Evolutionary conservation across 2,797 vertebrate species (phyloP), one percentile per base, ranked within the genome.

Genomic region (Lycodopsis pacificus): DNA sequence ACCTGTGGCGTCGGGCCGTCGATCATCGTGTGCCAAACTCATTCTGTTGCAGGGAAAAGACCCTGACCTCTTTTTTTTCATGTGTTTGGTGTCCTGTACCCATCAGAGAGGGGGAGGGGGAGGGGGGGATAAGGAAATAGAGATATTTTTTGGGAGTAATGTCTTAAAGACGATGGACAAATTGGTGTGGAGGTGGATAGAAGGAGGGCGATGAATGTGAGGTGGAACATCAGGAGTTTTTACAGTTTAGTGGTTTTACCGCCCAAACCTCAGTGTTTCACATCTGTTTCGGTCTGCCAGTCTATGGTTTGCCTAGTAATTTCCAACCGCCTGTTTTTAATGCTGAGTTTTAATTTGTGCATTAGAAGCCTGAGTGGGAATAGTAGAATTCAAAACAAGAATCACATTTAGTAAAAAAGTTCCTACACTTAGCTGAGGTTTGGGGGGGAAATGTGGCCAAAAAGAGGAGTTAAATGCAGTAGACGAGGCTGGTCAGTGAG

Each of bases 51-150:
- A 89, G 91, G 90, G 89, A 81, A 82, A 82, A 79, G 36, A 73
- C 80, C 88, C 91, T 84, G 83, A 84, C 5, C 66, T 75, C 77
- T 82, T 87, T 32, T 32, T 54, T 87, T 93, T 89, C 88, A 89
- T 91, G 86, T 94, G 90, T 94, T 94, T 82, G 76, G 85, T 95
- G 93, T 95, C 92, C 85, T 88, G 87, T 91, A 89, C 90, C 92
- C 92, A 92, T 93, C 88, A 94, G 93, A 94, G 93, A 95, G 91
- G 75, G 82, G 72, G 87, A 65, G 79, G 38, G 71, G 17, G 54
- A n/a, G 27, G 22, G 34, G 4, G 44, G 4, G 17, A 49, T 63
- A 12, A 54, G 27, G 62, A 71, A 38, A 67, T 25, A n/a, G 27
- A 32, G 13, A 65, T 65, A 68, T 38, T 69, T 17, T 69, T 71